Evolutionary conservation across 2,113 vertebrate genomes (phyloP).

Genomic region (Neogale vison): DNA sequence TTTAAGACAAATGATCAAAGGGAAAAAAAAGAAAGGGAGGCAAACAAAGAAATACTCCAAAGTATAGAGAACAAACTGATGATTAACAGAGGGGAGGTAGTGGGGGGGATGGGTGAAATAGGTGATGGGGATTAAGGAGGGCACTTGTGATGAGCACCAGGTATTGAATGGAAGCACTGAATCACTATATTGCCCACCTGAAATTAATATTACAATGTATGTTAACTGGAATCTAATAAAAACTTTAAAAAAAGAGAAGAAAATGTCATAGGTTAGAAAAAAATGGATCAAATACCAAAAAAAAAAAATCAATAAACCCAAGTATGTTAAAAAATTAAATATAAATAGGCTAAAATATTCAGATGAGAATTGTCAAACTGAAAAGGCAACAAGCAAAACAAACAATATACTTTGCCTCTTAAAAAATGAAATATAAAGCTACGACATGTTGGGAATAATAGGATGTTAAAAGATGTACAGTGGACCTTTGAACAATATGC

Average conservation of each 20-base stretch:
- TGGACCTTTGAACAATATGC: background rate
- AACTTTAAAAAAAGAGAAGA: background rate
- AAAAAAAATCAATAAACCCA: background rate
- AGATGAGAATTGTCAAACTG: background rate
- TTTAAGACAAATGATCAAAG: background rate
- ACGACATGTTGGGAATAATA: background rate
- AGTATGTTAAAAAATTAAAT: background rate
- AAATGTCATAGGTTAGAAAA: background rate
- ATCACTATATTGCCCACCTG: background rate
- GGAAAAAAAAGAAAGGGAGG: background rate
- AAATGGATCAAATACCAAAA: background rate
- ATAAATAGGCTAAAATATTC: background rate
- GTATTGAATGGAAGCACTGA: background rate
- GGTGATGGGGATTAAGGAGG: background rate
- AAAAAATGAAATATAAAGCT: background rate
- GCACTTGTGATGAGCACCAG: background rate
- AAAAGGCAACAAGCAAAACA: background rate
- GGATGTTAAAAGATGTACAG: background rate
- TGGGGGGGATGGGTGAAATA: background rate
- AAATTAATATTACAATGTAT: background rate
- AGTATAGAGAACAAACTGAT: background rate
- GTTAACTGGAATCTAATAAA: background rate
- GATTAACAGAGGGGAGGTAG: background rate
- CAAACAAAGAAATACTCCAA: background rate
- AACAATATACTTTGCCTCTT: background rate